These are phyloP conservation scores for Himalopsyche anomala DNA, from an alignment of 2,888 invertebrate genomes.

Conservation along the genomic window DNA sequence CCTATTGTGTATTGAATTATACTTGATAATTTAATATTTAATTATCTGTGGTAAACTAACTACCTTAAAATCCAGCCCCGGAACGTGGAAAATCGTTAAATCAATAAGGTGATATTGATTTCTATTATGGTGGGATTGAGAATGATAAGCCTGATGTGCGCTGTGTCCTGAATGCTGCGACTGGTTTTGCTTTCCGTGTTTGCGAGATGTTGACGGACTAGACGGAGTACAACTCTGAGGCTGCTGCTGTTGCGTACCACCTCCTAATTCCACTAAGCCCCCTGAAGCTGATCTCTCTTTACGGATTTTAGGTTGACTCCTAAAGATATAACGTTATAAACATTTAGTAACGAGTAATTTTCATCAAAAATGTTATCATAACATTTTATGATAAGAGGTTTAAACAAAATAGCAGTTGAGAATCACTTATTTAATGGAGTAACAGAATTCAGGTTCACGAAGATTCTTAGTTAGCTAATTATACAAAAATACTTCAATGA, in stretches of 20 bases:
- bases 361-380: no score
- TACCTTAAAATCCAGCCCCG: constrained; percentile 92
- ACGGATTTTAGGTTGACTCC: constrained; percentile 79
- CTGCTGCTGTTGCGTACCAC: constrained; percentile 65
- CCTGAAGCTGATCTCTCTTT: constrained; percentile 85
- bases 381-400: no score
- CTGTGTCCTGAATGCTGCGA: constrained; percentile 59
- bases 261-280: constrained; percentile 76
- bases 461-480: no score
- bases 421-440: no score
- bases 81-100: constrained; percentile 92
- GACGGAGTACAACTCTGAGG: constrained; percentile 59
- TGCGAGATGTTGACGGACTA: constrained; percentile 69
- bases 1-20: not conserved
- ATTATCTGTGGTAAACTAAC: constrained; percentile 24
- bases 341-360: not conserved
- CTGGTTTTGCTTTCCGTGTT: constrained; percentile 62
- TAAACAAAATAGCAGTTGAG: no score
- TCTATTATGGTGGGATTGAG: constrained; percentile 68
- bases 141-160: constrained; percentile 67
- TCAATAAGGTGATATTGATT: constrained; percentile 80
- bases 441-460: no score
- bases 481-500: no score
- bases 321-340: constrained; percentile 59
- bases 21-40: not conserved